Evolutionary conservation across 2,888 invertebrate genomes (phyloP).

Genomic region (Drosophila fulvimacula): DNA sequence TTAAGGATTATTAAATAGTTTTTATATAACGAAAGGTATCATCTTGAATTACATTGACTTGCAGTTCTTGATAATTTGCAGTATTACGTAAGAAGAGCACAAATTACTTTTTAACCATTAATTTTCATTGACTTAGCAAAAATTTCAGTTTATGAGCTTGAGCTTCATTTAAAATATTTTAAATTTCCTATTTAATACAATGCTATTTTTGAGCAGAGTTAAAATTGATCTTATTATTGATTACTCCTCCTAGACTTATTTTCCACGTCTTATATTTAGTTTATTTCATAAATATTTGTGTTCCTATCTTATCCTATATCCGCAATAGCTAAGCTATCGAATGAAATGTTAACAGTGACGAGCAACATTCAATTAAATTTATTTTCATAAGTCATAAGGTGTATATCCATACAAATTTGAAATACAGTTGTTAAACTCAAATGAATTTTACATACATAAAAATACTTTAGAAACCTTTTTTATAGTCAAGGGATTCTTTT

Average conservation of each 20-base stretch:
- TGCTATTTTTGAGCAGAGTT: neutral
- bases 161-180: neutral
- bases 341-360: neutral
- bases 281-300: constrained; percentile 1
- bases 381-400: neutral
- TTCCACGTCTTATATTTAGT: neutral
- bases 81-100: neutral
- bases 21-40: constrained; percentile 41
- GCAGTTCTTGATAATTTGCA: neutral
- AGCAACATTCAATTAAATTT: neutral
- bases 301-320: constrained; percentile 3
- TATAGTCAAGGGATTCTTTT: neutral
- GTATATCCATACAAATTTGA: neutral
- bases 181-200: neutral
- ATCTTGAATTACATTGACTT: neutral
- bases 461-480: neutral
- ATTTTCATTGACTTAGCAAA: neutral
- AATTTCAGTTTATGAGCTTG: neutral
- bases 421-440: neutral
- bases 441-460: neutral
- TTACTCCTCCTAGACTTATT: neutral
- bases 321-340: neutral
- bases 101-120: neutral
- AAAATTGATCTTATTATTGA: neutral
- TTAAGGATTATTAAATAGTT: constrained; percentile 50